Conservation (phyloP, 2,113 vertebrate species). For the Ctenodactylus gundi region DNA sequence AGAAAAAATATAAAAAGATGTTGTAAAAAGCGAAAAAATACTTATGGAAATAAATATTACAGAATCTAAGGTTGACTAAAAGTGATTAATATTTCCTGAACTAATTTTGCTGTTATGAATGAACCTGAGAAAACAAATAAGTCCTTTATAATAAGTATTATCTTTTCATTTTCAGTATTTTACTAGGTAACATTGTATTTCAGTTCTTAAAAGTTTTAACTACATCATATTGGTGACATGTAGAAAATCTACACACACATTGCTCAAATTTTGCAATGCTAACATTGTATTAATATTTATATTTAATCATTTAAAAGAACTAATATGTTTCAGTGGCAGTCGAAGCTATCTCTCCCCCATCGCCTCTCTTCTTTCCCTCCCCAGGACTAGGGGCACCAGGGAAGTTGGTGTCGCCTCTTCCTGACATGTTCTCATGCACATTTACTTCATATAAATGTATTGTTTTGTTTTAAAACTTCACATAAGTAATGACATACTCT, state of each 20-base stretch:
- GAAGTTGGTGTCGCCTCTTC: neutral
- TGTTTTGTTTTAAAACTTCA: neutral
- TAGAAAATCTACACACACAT: neutral
- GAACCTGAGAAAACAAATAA: neutral
- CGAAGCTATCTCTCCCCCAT: neutral
- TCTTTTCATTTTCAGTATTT: constrained; percentile 5
- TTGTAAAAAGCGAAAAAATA: neutral
- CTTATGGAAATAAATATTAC: neutral
- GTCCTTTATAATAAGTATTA: neutral
- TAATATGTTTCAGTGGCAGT: neutral
- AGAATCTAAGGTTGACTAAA: neutral
- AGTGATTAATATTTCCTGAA: neutral
- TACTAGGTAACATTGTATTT: neutral
- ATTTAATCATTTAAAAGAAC: constrained; percentile 4
- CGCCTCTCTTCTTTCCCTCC: neutral
- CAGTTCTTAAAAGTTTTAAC: constrained; percentile 21
- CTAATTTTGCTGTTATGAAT: neutral
- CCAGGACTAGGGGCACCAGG: neutral
- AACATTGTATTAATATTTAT: neutral
- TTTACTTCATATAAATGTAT: neutral
- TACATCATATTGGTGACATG: neutral
- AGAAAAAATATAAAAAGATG: neutral
- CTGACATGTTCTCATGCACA: neutral
- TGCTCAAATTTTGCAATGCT: neutral
- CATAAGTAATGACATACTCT: neutral